Evolutionary conservation across 2,888 invertebrate species (phyloP).

Genomic region (Hymenopus coronatus): DNA sequence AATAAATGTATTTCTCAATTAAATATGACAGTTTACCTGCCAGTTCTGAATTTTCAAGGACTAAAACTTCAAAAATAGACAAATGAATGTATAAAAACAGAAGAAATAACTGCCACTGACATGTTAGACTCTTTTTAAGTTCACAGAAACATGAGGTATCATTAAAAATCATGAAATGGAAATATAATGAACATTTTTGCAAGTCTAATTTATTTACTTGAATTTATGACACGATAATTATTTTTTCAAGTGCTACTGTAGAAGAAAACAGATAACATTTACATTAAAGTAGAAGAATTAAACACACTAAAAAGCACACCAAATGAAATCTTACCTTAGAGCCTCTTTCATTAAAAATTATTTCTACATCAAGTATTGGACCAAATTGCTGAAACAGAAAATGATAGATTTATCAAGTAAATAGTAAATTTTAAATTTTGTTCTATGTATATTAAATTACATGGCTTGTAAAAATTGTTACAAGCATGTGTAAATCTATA

Average conservation of each 20-base stretch:
- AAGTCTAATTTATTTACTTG: not conserved
- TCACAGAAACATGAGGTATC: not conserved
- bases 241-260: not conserved
- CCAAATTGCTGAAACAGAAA: constrained; percentile 91
- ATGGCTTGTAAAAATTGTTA: too few relatives aligned
- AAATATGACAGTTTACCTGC: not conserved
- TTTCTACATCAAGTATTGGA: constrained; percentile 98
- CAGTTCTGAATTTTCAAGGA: not conserved
- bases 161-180: not conserved
- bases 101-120: not conserved
- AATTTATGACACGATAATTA: not conserved
- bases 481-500: too few relatives aligned
- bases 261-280: constrained; percentile 3
- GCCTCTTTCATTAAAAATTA: constrained; percentile 99
- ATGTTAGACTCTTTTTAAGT: not conserved
- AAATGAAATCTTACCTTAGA: constrained; percentile 83
- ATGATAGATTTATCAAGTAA: too few relatives aligned
- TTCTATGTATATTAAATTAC: too few relatives aligned
- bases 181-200: not conserved
- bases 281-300: not conserved
- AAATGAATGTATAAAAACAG: not conserved
- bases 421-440: too few relatives aligned
- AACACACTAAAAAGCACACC: constrained; percentile 1
- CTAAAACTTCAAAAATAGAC: not conserved
- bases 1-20: not conserved